Base-by-base conservation (phyloP, 1,140 invertebrate genomes). In the Cyclargus thomasi region DNA sequence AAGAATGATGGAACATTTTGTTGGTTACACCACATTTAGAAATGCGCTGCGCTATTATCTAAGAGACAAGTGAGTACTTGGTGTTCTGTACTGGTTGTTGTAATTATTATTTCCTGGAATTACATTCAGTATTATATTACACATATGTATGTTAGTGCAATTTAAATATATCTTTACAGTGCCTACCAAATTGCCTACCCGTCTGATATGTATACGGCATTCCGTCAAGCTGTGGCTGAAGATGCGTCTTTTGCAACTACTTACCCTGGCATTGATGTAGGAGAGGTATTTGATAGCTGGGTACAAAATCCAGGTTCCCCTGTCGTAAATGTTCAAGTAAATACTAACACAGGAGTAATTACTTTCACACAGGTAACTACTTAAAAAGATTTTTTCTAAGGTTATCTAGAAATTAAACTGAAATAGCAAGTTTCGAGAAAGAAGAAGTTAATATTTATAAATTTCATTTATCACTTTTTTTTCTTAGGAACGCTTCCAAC, bases 251-350 rank as follows among this genome's bases (percentile, higher is more conserved):
- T 96, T 17, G 76, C 94, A 6, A 88, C 71, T 11, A 86, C 94
- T 0, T 91, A 76, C 20, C 87, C 91, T 1, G 72, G 89, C 57
- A 77, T 92, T 4, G 85, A 88, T 21, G 71, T 88, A 21, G 82
- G 87, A 35, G 67, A 70, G 0, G 86, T 95, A 4, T 93, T 96
- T 86, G 91, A 94, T 0, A 93, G 92, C 35, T 97, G 95, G 94
- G 95, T 95, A 0, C 90, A 93, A 17, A 93, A 96, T 77, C 88
- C 94, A 59, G 96, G 96, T 29, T 95, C 94, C 75, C 96, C 96
- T 0, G 92, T 96, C 5, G 71, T 96, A 0, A 92, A 79, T 11
- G 91, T 95, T 4, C 81, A 80, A 18, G 88, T 92, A 1, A 77
- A 92, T 65, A 82, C 90, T 23, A 75, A 63, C 0, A 81, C 67